Evolutionary conservation across 37 sponge, comb jelly and placozoan genomes (phyloP), one percentile per base, ranked within the genome.

Genomic region (Ephydatia muelleri): DNA sequence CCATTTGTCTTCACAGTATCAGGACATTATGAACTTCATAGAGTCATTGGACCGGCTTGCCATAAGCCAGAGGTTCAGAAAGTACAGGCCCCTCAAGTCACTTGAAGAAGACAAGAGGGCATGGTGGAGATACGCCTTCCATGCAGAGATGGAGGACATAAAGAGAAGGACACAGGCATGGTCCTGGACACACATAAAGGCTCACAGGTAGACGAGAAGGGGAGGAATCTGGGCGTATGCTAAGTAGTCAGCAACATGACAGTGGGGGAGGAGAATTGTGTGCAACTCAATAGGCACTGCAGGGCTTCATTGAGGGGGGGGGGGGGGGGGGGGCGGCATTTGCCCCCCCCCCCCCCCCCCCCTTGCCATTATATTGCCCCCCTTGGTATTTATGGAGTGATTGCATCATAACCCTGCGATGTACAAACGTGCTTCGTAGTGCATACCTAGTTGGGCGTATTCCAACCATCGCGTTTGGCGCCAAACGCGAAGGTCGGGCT

Each of bases 121-220:
- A 3, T 87, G 95, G 95, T 95, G 95, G 95, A 81, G 40, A 83
- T 92, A 87, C 75, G 95, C 95, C 72, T 85, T 86, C 68, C 68
- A 82, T 67, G 81, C 85, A 38, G 84, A 92, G n/a, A 29, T 83
- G 35, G 90, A 88, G 73, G 77, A 84, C 9, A 91, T 93, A 30
- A 82, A 80, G 80, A 82, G 91, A 49, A 89, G 72, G 66, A 57
- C 72, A 25, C 28, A 75, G 49, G 81, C 81, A 81, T 90, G 91
- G 91, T 93, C 94, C 5, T 93, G 94, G 94, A 75, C 26, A 64
- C 94, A 90, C 85, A 93, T 93, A 38, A 89, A 90, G 64, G 67
- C 83, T 40, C 91, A 89, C 85, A 93, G 94, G 94, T 93, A 34
- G 3, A 72, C 6, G 4, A 43, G 4, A 43, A 43, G 47, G 47